A percentile compares a stretch with the other conserved stretches of the same genome.
These are phyloP conservation scores for Cassiopea andromeda DNA, from an alignment of 30 jellyfish, hydroid and myxozoan genomes.

Conservation along the genomic window DNA sequence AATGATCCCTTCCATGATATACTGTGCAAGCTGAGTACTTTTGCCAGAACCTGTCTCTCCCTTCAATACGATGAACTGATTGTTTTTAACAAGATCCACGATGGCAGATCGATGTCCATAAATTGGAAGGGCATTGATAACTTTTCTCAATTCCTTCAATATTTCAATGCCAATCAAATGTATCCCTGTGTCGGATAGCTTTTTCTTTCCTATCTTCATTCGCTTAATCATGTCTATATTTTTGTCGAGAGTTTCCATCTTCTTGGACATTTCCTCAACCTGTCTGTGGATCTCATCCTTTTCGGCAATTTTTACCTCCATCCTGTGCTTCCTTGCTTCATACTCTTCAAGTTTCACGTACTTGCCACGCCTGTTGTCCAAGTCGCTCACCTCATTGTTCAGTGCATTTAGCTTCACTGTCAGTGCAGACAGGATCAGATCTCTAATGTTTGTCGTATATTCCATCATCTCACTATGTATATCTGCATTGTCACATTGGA, in stretches of 20 bases:
- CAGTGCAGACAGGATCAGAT: background rate
- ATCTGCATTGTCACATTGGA: background rate
- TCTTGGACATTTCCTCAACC: conserved; percentile 5
- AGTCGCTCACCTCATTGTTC: background rate
- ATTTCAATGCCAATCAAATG: conserved; percentile 17
- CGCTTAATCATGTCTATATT: background rate
- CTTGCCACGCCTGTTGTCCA: background rate
- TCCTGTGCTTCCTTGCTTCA: background rate
- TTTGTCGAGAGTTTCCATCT: background rate
- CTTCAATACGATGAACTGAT: conserved; percentile 64
- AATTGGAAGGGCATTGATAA: conserved; percentile 63
- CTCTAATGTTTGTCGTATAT: background rate
- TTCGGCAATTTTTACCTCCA: background rate
- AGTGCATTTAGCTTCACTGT: background rate
- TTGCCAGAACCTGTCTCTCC: conserved; percentile 96
- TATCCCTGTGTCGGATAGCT: conserved; percentile 6
- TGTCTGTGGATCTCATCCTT: conserved; percentile 28
- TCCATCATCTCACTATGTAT: background rate
- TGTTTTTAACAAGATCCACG: conserved; percentile 19
- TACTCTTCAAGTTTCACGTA: conserved; percentile 4
- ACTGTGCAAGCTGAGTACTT: conserved; percentile 85
- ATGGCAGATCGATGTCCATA: conserved; percentile 61
- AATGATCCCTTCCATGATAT: conserved; percentile 44
- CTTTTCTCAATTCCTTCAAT: conserved; percentile 28
- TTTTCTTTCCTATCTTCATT: background rate